phyloP scores from a whole-genome alignment of 2,797 vertebrate genomes.

The Epinephelus awoara region DNA sequence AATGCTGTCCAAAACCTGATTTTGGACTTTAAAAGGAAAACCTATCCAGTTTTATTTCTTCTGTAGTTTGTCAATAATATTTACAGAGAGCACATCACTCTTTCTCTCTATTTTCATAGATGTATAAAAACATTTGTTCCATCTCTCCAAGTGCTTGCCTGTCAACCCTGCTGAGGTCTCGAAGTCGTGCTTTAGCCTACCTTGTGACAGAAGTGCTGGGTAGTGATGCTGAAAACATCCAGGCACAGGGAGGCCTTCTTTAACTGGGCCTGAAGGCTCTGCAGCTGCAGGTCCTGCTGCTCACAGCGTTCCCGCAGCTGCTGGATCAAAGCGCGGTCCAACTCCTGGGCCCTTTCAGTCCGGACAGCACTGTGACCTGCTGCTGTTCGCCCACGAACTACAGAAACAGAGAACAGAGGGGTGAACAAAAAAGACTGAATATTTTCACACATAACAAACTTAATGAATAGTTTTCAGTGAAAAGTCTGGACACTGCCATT shows the following conservation, averaged over 20 bases:
- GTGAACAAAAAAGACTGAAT: neutral
- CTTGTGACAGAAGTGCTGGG: conserved; percentile 93
- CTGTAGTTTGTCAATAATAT: no score
- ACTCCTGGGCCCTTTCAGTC: conserved; percentile 72
- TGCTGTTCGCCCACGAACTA: conserved; percentile 58
- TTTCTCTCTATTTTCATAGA: no score
- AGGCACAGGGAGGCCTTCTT: conserved; percentile 87
- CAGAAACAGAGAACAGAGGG: conserved; percentile 15
- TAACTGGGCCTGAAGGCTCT: conserved; percentile 85
- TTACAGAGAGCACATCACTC: no score
- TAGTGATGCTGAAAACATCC: conserved; percentile 91
- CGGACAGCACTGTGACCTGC: conserved; percentile 6
- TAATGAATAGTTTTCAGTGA: conserved; percentile 50
- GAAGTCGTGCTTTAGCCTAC: conserved; percentile 73
- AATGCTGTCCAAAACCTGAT: no score
- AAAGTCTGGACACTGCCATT: neutral
- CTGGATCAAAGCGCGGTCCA: conserved; percentile 85
- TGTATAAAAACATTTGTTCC: no score
- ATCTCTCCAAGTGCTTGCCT: neutral
- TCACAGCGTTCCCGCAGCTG: conserved; percentile 90
- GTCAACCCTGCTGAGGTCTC: neutral
- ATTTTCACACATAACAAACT: conserved; percentile 8
- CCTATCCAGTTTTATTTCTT: no score
- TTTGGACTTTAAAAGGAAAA: no score
- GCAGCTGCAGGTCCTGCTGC: conserved; percentile 89